A percentile compares a stretch with the other conserved stretches of the same genome.
phyloP scores from a whole-genome alignment of 2,797 vertebrate species.

The Arnoldichthys spilopterus region DNA sequence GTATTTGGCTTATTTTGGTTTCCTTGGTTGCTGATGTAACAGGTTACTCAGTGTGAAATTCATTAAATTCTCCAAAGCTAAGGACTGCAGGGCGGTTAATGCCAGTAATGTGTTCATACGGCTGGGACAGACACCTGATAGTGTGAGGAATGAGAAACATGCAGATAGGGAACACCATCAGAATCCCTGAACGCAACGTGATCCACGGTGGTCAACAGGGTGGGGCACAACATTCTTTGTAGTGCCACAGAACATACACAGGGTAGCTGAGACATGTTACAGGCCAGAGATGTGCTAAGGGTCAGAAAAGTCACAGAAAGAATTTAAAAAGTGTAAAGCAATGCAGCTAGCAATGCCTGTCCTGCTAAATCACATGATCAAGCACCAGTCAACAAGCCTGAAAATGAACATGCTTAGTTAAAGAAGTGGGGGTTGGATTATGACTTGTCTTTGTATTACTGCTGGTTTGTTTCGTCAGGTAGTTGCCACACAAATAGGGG shows the following conservation, averaged over 20 bases:
- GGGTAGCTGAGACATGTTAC: not conserved
- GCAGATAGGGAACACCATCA: constrained; percentile 55
- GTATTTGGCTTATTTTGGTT: not conserved
- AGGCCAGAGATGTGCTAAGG: not conserved
- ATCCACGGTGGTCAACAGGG: constrained; percentile 37
- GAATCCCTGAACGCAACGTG: constrained; percentile 46
- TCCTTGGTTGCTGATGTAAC: not conserved
- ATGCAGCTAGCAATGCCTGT: not conserved
- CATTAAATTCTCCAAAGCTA: constrained; percentile 33
- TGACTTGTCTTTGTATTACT: not conserved
- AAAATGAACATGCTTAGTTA: not conserved
- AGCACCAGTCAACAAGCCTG: not conserved
- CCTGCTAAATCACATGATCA: not conserved
- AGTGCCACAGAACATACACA: constrained; percentile 16
- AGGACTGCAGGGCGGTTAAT: constrained; percentile 42
- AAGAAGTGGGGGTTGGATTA: not conserved
- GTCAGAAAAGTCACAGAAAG: constrained; percentile 56
- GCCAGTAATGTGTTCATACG: constrained; percentile 62
- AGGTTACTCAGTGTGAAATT: constrained; percentile 23
- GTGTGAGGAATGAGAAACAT: constrained; percentile 65
- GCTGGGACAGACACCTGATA: constrained; percentile 64
- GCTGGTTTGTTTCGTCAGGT: too few species aligned
- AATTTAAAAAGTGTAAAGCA: constrained; percentile 56
- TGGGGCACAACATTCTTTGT: constrained; percentile 42
- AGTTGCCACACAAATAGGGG: too few species aligned